Base-by-base conservation (phyloP, 2,797 vertebrate genomes). In the Kryptopterus vitreolus region DNA sequence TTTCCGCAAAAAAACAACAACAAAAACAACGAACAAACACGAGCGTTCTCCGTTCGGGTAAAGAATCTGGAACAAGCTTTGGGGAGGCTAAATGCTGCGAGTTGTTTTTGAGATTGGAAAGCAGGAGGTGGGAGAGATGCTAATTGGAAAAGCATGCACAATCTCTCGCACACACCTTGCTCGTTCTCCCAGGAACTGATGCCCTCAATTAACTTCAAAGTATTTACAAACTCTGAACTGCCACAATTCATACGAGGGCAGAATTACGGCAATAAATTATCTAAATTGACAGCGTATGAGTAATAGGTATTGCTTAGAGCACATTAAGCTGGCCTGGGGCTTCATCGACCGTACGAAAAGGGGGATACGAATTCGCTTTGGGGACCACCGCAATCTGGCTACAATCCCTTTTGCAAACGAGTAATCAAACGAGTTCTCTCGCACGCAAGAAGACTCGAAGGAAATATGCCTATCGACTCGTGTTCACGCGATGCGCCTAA, bases 141-240 rank as follows among this genome's bases (percentile, higher is more conserved):
- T 86, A 85, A 87, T 86, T 86, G 85, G 76, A 73, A 68, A 73
- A 84, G 77, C 78, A 66, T 48, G 78, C 62, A 46, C 76, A 79
- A 80, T 79, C 80, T 80, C 79, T 84, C 63, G 26, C 77, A 38
- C 79, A 72, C 84, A 80, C 82, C 79, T 79, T 69, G 65, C 71
- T 75, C 69, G 52, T 76, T 83, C 87, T 84, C 84, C 57, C 70
- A 71, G 81, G 85, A 84, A 82, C 82, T 78, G 85, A 83, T 87
- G 87, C 85, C 87, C 87, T 86, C 87, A 87, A 88, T 88, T 88
- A 88, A 84, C 85, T 87, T 88, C 81, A 78, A 86, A 85, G 83
- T 85, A 88, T 88, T 88, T 87, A 85, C 84, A 85, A 88, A 84
- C 87, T 85, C 85, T 83, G 79, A 88, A 87, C 79, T 80, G 80